These are phyloP conservation scores for Sebastes melanostomus DNA, from an alignment of 2,797 vertebrate species.

Conservation along the genomic window DNA sequence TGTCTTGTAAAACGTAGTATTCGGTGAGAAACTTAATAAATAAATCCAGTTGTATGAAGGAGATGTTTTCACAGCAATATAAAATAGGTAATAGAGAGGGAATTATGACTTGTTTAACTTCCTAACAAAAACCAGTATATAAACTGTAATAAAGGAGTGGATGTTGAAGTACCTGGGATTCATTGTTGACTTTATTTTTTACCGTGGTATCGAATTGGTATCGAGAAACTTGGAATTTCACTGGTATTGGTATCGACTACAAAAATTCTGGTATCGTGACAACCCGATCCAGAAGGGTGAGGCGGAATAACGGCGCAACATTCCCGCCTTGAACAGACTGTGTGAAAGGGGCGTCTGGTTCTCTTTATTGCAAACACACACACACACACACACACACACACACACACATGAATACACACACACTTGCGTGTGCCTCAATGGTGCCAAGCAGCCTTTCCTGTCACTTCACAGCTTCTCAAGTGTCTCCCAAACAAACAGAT, in stretches of 20 bases:
- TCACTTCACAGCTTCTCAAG: slow-evolving; percentile 71
- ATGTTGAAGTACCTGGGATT: neutral
- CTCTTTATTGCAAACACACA: neutral
- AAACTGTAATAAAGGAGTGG: neutral
- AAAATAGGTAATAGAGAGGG: neutral
- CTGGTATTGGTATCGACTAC: too few relatives aligned
- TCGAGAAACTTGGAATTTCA: too few relatives aligned
- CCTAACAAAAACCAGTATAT: neutral
- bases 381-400: slow-evolving; percentile 10
- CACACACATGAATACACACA: slow-evolving; percentile 28
- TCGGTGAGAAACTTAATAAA: too few relatives aligned
- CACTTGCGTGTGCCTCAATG: slow-evolving; percentile 1
- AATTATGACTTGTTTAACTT: neutral
- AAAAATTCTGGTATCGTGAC: neutral
- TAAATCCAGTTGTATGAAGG: neutral
- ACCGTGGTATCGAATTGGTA: too few relatives aligned
- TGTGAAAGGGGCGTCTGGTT: neutral
- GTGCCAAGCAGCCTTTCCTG: slow-evolving; percentile 58
- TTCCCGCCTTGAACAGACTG: neutral
- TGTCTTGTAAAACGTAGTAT: neutral
- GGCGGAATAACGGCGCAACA: neutral
- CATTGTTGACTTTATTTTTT: neutral
- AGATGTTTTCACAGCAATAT: neutral
- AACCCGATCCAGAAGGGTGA: neutral
- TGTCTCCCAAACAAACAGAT: slow-evolving; percentile 67